Evolutionary conservation across 2,888 invertebrate species (phyloP), one percentile per base, ranked within the genome.

Genomic region (Drosophila paracracens): DNA sequence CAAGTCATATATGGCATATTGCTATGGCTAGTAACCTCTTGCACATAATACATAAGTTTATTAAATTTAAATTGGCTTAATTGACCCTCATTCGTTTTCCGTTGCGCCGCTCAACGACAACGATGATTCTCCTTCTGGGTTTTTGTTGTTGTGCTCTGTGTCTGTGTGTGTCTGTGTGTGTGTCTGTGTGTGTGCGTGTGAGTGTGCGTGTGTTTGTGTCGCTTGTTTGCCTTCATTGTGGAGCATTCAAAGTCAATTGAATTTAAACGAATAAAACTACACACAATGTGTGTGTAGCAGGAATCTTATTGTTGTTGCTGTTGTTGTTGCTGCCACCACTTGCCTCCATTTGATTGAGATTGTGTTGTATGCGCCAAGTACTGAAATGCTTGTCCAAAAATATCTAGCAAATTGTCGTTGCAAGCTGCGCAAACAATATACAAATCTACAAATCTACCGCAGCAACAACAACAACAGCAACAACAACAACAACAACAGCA

Each of bases 1-100:
- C 83, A 85, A 73, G 88, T 81, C 83, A 69, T 81, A 67, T 85
- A 59, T 73, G 79, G 68, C 79, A 79, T 83, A 76, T 81, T 78
- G 82, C 77, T 60, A 46, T 86, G 82, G 90, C 84, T 87, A 77
- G 90, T 89, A 87, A 86, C 89, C 85, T 86, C 85, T 91, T 92
- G 92, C 91, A 91, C 91, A 93, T 92, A 92, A 93, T 86, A 86
- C 85, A 86, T 92, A 92, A 92, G 91, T 93, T 93, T 93, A 93
- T 93, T 93, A 92, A 92, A 93, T 93, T 93, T 92, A 93, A 93
- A 93, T 93, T 93, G 93, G 90, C 93, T 93, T 92, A 93, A 93
- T 93, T 93, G 93, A 93, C 93, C 93, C 92, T 91, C 92, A 91
- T 92, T 91, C 89, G 88, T 83, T 88, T 87, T 89, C 88, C 89